Evolutionary conservation across 2,888 invertebrate genomes (phyloP).

Genomic region (Nomada ruficornis): DNA sequence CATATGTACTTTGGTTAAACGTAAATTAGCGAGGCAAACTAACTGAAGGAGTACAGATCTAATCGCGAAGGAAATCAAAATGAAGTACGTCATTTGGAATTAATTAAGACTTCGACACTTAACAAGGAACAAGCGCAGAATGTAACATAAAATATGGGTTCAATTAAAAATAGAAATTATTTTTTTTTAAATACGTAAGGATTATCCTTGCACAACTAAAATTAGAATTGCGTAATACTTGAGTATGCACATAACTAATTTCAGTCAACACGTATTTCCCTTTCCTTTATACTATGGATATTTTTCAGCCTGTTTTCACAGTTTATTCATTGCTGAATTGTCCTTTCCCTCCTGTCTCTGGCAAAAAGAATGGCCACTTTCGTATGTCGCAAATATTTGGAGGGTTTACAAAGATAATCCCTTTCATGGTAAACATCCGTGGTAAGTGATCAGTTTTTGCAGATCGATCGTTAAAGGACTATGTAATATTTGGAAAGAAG

Average conservation of each 20-base stretch:
- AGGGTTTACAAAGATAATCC: neutral
- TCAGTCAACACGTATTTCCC: too few species aligned
- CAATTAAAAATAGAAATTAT: neutral
- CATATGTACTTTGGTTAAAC: slow-evolving; percentile 16
- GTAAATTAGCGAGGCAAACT: neutral
- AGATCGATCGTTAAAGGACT: neutral
- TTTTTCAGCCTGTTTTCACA: neutral
- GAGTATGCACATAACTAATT: too few species aligned
- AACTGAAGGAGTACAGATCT: slow-evolving; percentile 5
- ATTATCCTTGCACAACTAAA: too few species aligned
- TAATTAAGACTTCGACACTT: slow-evolving; percentile 22
- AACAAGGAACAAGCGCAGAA: neutral
- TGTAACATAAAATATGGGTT: neutral
- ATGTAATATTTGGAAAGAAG: neutral
- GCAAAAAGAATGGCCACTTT: neutral
- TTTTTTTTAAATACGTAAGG: neutral
- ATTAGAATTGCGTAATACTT: too few species aligned
- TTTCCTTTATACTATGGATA: too few species aligned
- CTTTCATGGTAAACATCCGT: neutral
- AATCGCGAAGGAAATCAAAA: neutral
- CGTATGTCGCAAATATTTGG: neutral
- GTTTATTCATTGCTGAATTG: neutral
- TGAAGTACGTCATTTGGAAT: slow-evolving; percentile 14
- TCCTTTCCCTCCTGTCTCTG: too few species aligned
- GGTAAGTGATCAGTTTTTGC: neutral